These are phyloP conservation scores for Venustaconcha ellipsiformis DNA, from an alignment of 1,140 invertebrate genomes.

Conservation along the genomic window DNA sequence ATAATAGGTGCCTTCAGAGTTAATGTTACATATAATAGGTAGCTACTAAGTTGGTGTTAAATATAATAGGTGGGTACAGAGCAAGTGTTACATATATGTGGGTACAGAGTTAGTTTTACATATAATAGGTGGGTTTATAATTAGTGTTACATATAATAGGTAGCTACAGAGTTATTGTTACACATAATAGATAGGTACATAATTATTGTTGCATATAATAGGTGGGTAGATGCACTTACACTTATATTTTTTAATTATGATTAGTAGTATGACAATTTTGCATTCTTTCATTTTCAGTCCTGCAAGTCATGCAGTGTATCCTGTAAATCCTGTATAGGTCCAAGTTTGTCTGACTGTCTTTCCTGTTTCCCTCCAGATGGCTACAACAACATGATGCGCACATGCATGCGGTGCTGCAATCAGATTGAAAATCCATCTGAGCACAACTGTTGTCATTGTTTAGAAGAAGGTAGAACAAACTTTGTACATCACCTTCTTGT, in stretches of 20 bases:
- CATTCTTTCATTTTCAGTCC: slow-evolving; percentile 8
- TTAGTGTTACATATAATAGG: no score
- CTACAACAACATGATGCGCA: slow-evolving; percentile 25
- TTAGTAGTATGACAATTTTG: neutral
- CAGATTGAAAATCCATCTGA: neutral
- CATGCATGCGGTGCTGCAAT: slow-evolving; percentile 21
- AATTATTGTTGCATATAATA: neutral
- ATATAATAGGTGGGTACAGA: no score
- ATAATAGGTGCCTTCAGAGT: no score
- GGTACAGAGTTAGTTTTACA: no score
- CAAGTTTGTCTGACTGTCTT: slow-evolving; percentile 23
- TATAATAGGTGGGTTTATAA: no score
- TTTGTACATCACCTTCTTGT: no score
- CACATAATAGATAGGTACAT: neutral
- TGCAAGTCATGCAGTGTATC: slow-evolving; percentile 22
- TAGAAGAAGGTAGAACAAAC: slow-evolving; percentile 21
- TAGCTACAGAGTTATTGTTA: no score
- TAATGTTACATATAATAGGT: no score
- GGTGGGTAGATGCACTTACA: neutral
- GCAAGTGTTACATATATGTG: no score
- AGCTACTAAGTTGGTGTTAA: no score
- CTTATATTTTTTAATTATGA: neutral
- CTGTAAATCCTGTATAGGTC: slow-evolving; percentile 28
- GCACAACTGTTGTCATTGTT: slow-evolving; percentile 23
- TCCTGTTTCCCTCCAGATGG: slow-evolving; percentile 23